These are phyloP conservation scores for Drosophila nikananu DNA, from an alignment of 1,140 invertebrate species.

Conservation along the genomic window DNA sequence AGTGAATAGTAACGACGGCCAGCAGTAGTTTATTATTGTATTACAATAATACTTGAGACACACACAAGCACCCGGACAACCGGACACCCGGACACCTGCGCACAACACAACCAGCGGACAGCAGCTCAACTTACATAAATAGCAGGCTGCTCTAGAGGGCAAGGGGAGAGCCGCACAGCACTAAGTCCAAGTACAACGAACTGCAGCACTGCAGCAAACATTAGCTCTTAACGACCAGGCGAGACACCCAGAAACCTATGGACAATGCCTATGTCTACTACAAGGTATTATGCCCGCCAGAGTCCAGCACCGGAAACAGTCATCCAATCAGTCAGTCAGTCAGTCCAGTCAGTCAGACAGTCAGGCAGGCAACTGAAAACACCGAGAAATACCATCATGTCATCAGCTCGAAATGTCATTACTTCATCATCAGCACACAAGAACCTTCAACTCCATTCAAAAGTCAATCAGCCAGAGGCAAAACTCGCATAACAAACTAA, in stretches of 20 bases:
- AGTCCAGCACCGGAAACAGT: slow-evolving; percentile 31
- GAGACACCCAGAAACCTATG: slow-evolving; percentile 78
- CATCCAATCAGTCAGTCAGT: slow-evolving; percentile 43
- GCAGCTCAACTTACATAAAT: slow-evolving; percentile 81
- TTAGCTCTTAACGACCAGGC: slow-evolving; percentile 69
- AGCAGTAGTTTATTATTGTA: slow-evolving; percentile 76
- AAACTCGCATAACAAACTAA: slow-evolving; percentile 40
- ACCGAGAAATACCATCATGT: slow-evolving; percentile 40
- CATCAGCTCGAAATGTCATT: slow-evolving; percentile 53
- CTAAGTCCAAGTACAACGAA: slow-evolving; percentile 71
- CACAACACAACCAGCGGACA: slow-evolving; percentile 33
- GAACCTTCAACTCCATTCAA: slow-evolving; percentile 54
- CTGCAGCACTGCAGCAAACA: slow-evolving; percentile 62
- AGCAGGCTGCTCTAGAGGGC: slow-evolving; percentile 34
- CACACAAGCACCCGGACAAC: slow-evolving; percentile 36
- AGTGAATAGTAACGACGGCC: slow-evolving; percentile 65
- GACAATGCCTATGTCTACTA: slow-evolving; percentile 85
- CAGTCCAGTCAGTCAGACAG: slow-evolving; percentile 27
- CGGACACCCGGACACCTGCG: slow-evolving; percentile 54
- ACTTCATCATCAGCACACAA: slow-evolving; percentile 50
- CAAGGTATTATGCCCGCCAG: slow-evolving; percentile 76
- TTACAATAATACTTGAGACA: slow-evolving; percentile 50
- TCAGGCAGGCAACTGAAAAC: slow-evolving; percentile 14
- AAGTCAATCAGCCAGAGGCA: slow-evolving; percentile 49
- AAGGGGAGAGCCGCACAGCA: slow-evolving; percentile 21